Evolutionary conservation across 2,797 vertebrate genomes (phyloP).

Genomic region (Microtus californicus): DNA sequence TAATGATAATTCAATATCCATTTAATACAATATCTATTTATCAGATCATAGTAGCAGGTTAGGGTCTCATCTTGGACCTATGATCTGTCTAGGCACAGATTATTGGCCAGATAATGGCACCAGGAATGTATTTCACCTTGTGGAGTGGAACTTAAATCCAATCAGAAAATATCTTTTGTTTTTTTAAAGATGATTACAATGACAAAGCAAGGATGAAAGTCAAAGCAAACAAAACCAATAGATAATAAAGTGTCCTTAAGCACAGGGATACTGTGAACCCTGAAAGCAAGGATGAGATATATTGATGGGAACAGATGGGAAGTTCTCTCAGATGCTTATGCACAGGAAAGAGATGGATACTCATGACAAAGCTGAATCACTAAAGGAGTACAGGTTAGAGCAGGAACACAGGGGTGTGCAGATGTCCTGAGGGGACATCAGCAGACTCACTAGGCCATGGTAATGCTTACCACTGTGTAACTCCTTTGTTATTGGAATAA

Average conservation of each 20-base stretch:
- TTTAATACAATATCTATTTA: neutral
- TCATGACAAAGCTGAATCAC: neutral
- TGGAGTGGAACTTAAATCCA: neutral
- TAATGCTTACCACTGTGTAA: neutral
- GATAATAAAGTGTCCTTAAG: neutral
- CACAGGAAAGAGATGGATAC: neutral
- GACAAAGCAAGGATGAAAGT: neutral
- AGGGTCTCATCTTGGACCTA: neutral
- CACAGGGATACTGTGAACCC: neutral
- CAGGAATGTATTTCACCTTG: neutral
- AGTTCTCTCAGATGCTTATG: neutral
- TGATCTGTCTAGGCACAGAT: neutral
- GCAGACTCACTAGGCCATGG: neutral
- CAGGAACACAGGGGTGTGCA: neutral
- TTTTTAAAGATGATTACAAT: neutral
- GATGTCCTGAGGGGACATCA: neutral
- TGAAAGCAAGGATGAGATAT: neutral
- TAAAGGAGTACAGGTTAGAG: neutral
- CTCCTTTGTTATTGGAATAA: neutral
- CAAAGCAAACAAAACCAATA: neutral
- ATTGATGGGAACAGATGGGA: neutral
- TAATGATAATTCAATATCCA: neutral
- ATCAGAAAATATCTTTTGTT: neutral
- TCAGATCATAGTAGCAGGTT: neutral
- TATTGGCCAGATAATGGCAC: neutral